A percentile compares a stretch with the other conserved stretches of the same genome.
phyloP scores from a whole-genome alignment of 2,113 vertebrate species.

The Oryzias javanicus region DNA sequence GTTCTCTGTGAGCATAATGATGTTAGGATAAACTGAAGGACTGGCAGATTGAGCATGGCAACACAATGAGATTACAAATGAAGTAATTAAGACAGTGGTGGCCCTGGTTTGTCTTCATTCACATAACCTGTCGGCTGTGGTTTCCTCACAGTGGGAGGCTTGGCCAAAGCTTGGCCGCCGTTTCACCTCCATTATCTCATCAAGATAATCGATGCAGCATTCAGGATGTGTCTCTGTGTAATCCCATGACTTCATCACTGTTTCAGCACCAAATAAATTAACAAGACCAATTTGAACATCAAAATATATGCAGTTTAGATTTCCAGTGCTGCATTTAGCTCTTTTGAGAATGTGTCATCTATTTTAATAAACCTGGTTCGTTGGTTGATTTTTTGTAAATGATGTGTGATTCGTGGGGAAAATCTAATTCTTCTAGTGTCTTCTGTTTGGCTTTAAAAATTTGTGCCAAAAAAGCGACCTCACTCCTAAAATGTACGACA shows the following conservation, averaged over 20 bases:
- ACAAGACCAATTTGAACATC: not conserved
- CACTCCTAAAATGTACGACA: not conserved
- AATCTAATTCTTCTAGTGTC: not conserved
- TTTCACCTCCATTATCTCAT: conserved; percentile 53
- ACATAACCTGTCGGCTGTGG: conserved; percentile 43
- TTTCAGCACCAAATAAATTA: conserved; percentile 11
- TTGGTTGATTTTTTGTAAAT: not conserved
- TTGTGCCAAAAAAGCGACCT: not conserved
- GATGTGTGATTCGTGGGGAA: not conserved
- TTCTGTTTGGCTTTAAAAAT: not conserved
- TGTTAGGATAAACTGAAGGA: conserved; percentile 47
- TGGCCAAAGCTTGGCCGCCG: conserved; percentile 21
- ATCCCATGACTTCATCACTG: conserved; percentile 12
- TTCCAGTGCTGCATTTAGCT: not conserved
- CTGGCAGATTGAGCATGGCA: conserved; percentile 33
- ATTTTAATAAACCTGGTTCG: not conserved
- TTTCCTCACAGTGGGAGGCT: conserved; percentile 35
- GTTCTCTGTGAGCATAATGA: conserved; percentile 41
- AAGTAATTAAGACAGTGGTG: conserved; percentile 57
- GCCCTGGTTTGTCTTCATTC: conserved; percentile 57
- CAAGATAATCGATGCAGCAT: conserved; percentile 33
- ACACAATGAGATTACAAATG: conserved; percentile 49
- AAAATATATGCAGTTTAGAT: not conserved
- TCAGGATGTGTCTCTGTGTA: conserved; percentile 4
- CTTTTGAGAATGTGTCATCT: not conserved